Evolutionary conservation across 2,113 vertebrate genomes (phyloP), one percentile per base, ranked within the genome.

Genomic region (Leucosticte australis): DNA sequence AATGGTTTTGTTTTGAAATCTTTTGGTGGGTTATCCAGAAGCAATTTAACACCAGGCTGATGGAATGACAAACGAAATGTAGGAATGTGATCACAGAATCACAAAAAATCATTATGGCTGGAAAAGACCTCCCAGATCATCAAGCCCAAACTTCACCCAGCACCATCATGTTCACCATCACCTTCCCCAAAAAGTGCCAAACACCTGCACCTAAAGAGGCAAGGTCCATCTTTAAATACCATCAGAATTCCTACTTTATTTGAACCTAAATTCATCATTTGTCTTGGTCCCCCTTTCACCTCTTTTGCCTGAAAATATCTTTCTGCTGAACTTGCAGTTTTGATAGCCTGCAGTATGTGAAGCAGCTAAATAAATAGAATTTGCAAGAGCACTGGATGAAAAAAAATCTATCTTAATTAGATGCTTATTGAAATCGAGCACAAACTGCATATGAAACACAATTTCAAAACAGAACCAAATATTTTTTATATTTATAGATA

Each of bases 401-500:
- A 89, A 86, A 87, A 94, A 93, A 95, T 96, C 91, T 79, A 94
- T 94, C 75, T 92, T 95, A 95, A 96, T 96, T 88, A 92, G 92
- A 83, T 96, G 93, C 78, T 92, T 90, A 93, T 94, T 95, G 96
- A 95, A 96, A 95, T 69, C 10, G 20, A 57, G 59, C 70, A 28
- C 62, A 82, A 87, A 74, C 46, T 57, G 57, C 76, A 24, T 91
- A 60, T 30, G 70, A 94, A 95, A 84, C 53, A 37, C 2, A 35
- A 84, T 86, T 95, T 87, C 89, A 73, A 74, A 85, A 57, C 46
- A 52, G 46, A 80, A 90, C 39, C 17, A 83, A 90, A 46, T 95
- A 57, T 55, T 91, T 90, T 64, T 77, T 65, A 30, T 59, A 56
- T 92, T 88, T 94, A 69, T 94, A 53, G 69, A 15, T 42, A 47